These are phyloP conservation scores for Ibycter americanus DNA, from an alignment of 2,797 vertebrate genomes.

Conservation along the genomic window DNA sequence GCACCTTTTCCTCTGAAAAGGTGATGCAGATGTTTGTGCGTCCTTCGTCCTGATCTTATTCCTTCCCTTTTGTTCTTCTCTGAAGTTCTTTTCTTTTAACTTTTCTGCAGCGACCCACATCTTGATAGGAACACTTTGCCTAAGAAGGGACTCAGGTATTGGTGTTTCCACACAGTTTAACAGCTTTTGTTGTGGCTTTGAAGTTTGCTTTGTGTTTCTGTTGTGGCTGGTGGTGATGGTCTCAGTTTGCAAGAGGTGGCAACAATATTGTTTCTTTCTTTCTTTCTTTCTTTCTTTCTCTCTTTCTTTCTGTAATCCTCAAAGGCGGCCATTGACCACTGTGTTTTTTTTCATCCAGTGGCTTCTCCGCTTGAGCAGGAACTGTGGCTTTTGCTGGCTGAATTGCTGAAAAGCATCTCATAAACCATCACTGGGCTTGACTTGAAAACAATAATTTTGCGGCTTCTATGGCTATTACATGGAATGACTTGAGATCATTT, in stretches of 20 bases:
- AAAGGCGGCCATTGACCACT: neutral
- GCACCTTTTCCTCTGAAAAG: constrained; percentile 35
- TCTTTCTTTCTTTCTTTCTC: neutral
- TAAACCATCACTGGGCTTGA: neutral
- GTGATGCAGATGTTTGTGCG: constrained; percentile 25
- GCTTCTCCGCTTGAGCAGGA: constrained; percentile 67
- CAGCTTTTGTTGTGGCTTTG: constrained; percentile 71
- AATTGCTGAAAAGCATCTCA: constrained; percentile 25
- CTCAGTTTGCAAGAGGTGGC: constrained; percentile 64
- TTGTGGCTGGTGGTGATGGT: constrained; percentile 65
- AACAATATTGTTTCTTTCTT: neutral
- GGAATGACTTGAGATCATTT: neutral
- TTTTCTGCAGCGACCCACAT: constrained; percentile 88
- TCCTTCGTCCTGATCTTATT: constrained; percentile 14
- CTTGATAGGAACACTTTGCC: constrained; percentile 99
- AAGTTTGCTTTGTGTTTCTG: constrained; percentile 72
- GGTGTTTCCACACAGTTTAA: constrained; percentile 69
- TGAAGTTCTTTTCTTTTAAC: constrained; percentile 85
- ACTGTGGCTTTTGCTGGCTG: constrained; percentile 58
- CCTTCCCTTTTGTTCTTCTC: constrained; percentile 60
- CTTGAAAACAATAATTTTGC: neutral
- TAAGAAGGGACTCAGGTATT: constrained; percentile 98
- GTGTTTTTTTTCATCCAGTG: constrained; percentile 27
- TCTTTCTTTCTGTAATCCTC: neutral
- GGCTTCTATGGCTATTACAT: neutral